These are phyloP conservation scores for Listrodromus nycthemerus DNA, from an alignment of 2,888 invertebrate genomes.

Conservation along the genomic window DNA sequence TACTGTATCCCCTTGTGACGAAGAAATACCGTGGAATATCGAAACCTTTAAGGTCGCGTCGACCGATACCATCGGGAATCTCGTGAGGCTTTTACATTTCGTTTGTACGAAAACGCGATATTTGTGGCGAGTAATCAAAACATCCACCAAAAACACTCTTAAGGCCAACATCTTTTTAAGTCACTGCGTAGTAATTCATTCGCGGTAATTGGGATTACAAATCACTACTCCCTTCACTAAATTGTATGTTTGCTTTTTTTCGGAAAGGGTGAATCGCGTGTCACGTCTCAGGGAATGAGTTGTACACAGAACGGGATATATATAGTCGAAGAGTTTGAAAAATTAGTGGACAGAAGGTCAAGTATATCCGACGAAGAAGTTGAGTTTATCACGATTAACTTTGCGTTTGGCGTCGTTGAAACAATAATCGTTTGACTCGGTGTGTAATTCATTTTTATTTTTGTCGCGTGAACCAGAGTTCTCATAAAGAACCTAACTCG, in stretches of 20 bases:
- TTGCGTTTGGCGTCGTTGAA: conserved; percentile 35
- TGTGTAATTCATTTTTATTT: conserved; percentile 55
- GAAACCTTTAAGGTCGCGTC: conserved; percentile 24
- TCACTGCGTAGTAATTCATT: conserved; percentile 61
- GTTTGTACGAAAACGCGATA: conserved; percentile 28
- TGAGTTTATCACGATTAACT: conserved; percentile 39
- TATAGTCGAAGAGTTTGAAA: conserved; percentile 15
- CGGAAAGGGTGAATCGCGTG: conserved; percentile 13
- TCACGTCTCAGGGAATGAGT: conserved; percentile 6
- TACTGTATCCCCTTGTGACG: conserved; percentile 32
- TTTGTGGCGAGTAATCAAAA: conserved; percentile 45
- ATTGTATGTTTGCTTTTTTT: conserved; percentile 53
- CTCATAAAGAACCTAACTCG: conserved; percentile 31
- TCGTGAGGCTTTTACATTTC: conserved; percentile 18
- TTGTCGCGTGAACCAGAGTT: conserved; percentile 33
- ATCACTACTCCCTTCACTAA: conserved; percentile 58
- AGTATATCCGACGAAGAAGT: conserved; percentile 9
- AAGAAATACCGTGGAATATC: conserved; percentile 23
- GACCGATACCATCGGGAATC: conserved; percentile 24
- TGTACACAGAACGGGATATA: conserved; percentile 69
- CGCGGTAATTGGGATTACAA: conserved; percentile 57
- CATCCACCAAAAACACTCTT: conserved; percentile 54
- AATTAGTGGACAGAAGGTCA: conserved; percentile 14
- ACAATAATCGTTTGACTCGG: conserved; percentile 36
- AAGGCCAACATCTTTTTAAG: conserved; percentile 70